Evolutionary conservation across 2,888 invertebrate species (phyloP).

Genomic region (Dryobotodes eremita): DNA sequence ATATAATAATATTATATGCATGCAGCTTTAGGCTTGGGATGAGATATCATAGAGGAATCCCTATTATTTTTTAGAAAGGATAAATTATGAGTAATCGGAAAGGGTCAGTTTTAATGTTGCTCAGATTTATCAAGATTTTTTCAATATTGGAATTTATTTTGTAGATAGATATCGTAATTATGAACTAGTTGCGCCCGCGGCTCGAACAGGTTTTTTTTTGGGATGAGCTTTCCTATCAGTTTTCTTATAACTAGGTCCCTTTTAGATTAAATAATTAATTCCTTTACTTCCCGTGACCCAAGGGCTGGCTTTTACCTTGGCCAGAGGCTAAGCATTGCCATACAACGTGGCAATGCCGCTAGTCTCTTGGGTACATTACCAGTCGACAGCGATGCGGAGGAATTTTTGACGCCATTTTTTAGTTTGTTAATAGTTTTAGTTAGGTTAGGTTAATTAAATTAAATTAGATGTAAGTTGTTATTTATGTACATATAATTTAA

Average conservation of each 20-base stretch:
- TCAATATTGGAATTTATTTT: constrained; percentile 21
- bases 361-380: too few species aligned
- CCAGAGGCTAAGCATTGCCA: too few species aligned
- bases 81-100: constrained; percentile 35
- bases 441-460: too few species aligned
- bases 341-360: too few species aligned
- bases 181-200: background rate
- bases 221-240: background rate
- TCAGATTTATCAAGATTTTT: constrained; percentile 24
- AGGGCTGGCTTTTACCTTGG: too few species aligned
- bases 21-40: constrained; percentile 32
- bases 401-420: too few species aligned
- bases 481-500: too few species aligned
- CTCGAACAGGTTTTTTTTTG: background rate
- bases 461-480: too few species aligned
- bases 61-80: constrained; percentile 46
- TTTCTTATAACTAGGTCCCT: background rate
- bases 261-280: too few species aligned
- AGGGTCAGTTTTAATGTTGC: constrained; percentile 42
- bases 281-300: too few species aligned
- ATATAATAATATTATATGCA: constrained; percentile 14
- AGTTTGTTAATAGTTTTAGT: too few species aligned
- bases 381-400: too few species aligned
- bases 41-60: constrained; percentile 33
- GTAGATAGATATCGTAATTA: constrained; percentile 41